phyloP scores from a whole-genome alignment of 2,113 vertebrate genomes.

The Syngnathus typhle region DNA sequence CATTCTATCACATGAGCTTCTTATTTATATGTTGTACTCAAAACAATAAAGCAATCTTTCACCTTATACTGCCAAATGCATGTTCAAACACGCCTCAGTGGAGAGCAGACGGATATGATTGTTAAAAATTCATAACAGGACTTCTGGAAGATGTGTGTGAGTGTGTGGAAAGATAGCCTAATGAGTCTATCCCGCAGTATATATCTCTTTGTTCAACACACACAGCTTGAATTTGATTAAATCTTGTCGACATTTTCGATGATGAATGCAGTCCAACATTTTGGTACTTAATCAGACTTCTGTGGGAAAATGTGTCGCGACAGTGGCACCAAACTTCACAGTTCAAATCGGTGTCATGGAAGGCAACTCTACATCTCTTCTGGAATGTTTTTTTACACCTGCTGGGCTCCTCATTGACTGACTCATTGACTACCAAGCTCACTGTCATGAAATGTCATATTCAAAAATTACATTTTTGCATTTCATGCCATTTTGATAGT shows the following conservation, averaged over 20 bases:
- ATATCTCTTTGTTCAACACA: slow-evolving; percentile 28
- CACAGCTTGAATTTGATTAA: slow-evolving; percentile 1
- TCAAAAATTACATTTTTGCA: no score
- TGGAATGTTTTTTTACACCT: no score
- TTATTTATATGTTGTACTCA: background rate
- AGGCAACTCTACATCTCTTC: no score
- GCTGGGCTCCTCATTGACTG: no score
- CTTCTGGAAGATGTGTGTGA: slow-evolving; percentile 42
- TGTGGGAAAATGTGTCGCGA: background rate
- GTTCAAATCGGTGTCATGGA: background rate
- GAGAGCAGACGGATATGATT: slow-evolving; percentile 46
- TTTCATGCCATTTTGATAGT: no score
- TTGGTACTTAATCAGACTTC: background rate
- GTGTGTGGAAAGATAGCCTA: slow-evolving; percentile 32
- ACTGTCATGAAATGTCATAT: no score
- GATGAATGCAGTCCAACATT: background rate
- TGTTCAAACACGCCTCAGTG: slow-evolving; percentile 20
- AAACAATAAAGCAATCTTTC: background rate
- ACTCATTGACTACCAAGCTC: no score
- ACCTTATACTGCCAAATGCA: slow-evolving; percentile 2
- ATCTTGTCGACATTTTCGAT: background rate
- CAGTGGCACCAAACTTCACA: background rate
- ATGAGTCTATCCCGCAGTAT: slow-evolving; percentile 38
- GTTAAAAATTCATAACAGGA: slow-evolving; percentile 67
- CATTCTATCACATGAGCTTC: background rate